These are phyloP conservation scores for Calyptomena viridis DNA, from an alignment of 2,113 vertebrate species.

Conservation along the genomic window DNA sequence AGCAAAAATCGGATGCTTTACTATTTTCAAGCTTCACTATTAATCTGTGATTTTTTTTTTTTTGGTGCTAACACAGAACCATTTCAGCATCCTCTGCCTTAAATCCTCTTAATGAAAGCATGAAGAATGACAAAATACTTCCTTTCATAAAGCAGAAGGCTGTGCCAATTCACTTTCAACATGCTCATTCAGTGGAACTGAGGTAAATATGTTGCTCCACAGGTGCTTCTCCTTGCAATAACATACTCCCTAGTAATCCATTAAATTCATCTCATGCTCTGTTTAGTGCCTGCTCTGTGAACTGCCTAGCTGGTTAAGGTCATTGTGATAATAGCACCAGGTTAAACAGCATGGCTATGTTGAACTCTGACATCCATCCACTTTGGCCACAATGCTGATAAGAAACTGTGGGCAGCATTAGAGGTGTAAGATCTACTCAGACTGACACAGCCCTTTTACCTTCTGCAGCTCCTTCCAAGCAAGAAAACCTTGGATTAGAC, in stretches of 20 bases:
- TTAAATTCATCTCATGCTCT: slow-evolving; percentile 49
- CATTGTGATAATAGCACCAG: slow-evolving; percentile 16
- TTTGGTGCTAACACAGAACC: slow-evolving; percentile 46
- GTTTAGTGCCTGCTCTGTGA: slow-evolving; percentile 38
- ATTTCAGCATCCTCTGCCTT: slow-evolving; percentile 65
- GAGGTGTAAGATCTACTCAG: not conserved
- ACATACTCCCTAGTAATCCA: slow-evolving; percentile 49
- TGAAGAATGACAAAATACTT: slow-evolving; percentile 58
- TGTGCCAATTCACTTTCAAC: slow-evolving; percentile 35
- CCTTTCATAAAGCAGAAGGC: slow-evolving; percentile 47
- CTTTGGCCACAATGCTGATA: not conserved
- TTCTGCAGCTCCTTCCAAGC: not conserved
- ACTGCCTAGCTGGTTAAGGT: slow-evolving; percentile 42
- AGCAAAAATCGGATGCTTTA: slow-evolving; percentile 72
- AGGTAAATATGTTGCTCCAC: slow-evolving; percentile 59
- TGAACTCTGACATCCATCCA: slow-evolving; percentile 13
- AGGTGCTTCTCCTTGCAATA: slow-evolving; percentile 61
- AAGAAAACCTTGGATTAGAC: not conserved
- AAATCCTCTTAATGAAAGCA: slow-evolving; percentile 65
- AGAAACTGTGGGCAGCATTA: not conserved
- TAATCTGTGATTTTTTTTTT: slow-evolving; percentile 63
- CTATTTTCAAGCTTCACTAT: slow-evolving; percentile 66
- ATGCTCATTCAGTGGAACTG: slow-evolving; percentile 49
- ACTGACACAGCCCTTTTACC: fast-evolving
- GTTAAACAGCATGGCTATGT: slow-evolving; percentile 45